phyloP scores from a whole-genome alignment of 2,113 vertebrate species.

The Thunnus maccoyii region DNA sequence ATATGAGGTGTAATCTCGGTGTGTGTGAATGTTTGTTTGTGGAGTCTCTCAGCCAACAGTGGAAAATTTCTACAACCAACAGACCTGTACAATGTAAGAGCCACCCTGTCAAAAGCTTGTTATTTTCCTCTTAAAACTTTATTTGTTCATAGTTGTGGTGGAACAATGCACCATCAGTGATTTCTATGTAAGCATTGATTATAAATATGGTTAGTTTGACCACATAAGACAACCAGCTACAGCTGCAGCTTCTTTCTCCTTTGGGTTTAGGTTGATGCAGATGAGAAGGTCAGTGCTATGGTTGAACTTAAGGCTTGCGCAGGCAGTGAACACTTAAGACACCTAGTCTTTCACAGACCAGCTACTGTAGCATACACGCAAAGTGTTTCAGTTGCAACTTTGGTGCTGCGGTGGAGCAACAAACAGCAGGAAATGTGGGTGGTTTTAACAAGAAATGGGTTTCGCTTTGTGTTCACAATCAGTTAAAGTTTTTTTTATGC shows the following conservation, averaged over 20 bases:
- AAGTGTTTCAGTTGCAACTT: conserved; percentile 76
- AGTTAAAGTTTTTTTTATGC: conserved; percentile 75
- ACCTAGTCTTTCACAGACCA: conserved; percentile 22
- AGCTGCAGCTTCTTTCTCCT: conserved; percentile 11
- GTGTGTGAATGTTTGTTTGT: background rate
- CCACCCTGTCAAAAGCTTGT: conserved; percentile 1
- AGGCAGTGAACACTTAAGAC: conserved; percentile 21
- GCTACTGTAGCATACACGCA: conserved; percentile 47
- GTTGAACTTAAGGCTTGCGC: conserved; percentile 23
- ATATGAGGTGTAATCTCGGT: conserved; percentile 22
- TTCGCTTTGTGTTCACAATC: conserved; percentile 80
- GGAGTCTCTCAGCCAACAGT: background rate
- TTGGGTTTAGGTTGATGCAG: conserved; percentile 36
- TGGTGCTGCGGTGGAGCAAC: conserved; percentile 79
- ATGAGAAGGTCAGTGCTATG: conserved; percentile 54
- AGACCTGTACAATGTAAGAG: background rate
- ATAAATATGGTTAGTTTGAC: conserved; percentile 34
- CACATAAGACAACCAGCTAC: conserved; percentile 34
- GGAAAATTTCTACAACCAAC: conserved; percentile 8
- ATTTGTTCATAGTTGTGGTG: conserved; percentile 47
- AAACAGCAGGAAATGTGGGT: conserved; percentile 90
- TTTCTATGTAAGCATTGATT: conserved; percentile 53
- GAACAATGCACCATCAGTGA: conserved; percentile 54
- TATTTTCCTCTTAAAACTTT: background rate
- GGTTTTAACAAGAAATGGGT: conserved; percentile 88